Conservation (phyloP, 1,140 invertebrate species). For the Neodiprion pinetum region DNA sequence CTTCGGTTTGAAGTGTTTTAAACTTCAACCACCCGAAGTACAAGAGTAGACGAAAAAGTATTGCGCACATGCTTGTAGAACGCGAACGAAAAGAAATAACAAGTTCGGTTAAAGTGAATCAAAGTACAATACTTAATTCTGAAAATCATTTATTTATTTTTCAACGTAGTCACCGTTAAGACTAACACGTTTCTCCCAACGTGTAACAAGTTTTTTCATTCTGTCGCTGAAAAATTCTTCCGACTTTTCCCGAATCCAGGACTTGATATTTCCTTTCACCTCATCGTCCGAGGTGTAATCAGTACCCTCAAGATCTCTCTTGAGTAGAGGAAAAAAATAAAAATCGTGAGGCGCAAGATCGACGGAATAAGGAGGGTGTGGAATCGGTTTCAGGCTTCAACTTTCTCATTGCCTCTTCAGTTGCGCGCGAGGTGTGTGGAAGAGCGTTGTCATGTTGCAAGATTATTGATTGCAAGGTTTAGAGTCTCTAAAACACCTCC, state of each 20-base stretch:
- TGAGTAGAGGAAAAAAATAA: slow-evolving; percentile 20
- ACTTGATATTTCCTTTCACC: slow-evolving; percentile 15
- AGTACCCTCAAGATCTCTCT: slow-evolving; percentile 21
- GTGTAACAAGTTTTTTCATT: slow-evolving; percentile 25
- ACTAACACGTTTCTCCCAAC: slow-evolving; percentile 5
- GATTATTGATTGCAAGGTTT: too few species aligned
- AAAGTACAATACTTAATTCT: slow-evolving; percentile 18
- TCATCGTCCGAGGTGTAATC: slow-evolving; percentile 22
- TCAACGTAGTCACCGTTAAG: not conserved
- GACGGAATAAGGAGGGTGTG: slow-evolving; percentile 3
- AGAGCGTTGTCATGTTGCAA: slow-evolving; percentile 18
- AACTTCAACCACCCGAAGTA: too few species aligned
- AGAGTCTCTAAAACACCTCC: too few species aligned
- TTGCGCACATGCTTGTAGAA: too few species aligned
- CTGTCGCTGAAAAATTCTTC: slow-evolving; percentile 19
- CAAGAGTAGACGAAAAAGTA: too few species aligned
- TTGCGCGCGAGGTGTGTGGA: slow-evolving; percentile 16
- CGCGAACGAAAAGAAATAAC: not conserved
- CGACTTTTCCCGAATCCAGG: slow-evolving; percentile 14
- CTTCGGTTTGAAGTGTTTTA: too few species aligned
- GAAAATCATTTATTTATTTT: slow-evolving; percentile 22
- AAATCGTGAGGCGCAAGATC: slow-evolving; percentile 17
- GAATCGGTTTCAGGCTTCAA: not conserved
- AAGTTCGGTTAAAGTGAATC: slow-evolving; percentile 9
- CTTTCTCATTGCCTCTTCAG: too few species aligned